These are phyloP conservation scores for Brachionus asplanchnoidis DNA, from an alignment of 1,140 invertebrate genomes.

Conservation along the genomic window DNA sequence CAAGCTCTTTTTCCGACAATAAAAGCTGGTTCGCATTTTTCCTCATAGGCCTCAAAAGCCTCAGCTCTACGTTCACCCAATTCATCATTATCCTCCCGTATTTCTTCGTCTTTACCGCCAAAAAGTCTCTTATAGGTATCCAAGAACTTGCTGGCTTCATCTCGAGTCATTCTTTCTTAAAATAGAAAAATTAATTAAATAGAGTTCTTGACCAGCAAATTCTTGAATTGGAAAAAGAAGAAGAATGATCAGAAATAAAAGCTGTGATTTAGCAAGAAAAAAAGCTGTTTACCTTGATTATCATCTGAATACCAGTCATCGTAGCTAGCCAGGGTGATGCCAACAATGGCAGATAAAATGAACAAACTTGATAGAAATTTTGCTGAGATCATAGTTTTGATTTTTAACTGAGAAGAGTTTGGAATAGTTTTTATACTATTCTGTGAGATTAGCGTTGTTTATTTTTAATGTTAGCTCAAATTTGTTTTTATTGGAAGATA, in stretches of 20 bases:
- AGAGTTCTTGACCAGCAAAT: slow-evolving; percentile 25
- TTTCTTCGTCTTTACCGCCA: slow-evolving; percentile 24
- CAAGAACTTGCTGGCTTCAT: slow-evolving; percentile 34
- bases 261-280: background rate
- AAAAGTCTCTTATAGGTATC: slow-evolving; percentile 26
- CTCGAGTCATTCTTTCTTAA: slow-evolving; percentile 32
- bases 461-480: background rate
- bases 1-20: slow-evolving; percentile 18
- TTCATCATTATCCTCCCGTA: slow-evolving; percentile 20
- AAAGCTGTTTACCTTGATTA: background rate
- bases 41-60: slow-evolving; percentile 20
- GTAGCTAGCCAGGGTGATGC: background rate
- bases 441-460: background rate
- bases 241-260: background rate
- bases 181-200: slow-evolving; percentile 5
- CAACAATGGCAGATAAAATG: background rate
- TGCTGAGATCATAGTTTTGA: background rate
- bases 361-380: background rate
- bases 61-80: slow-evolving; percentile 10
- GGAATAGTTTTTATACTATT: background rate
- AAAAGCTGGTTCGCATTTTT: slow-evolving; percentile 10
- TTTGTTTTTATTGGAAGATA: background rate
- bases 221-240: background rate
- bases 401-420: background rate
- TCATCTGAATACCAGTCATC: background rate